Percentiles rank a stretch among this genome's conserved stretches.
phyloP scores from a whole-genome alignment of 2,888 invertebrate genomes.

The Volucella bombylans region DNA sequence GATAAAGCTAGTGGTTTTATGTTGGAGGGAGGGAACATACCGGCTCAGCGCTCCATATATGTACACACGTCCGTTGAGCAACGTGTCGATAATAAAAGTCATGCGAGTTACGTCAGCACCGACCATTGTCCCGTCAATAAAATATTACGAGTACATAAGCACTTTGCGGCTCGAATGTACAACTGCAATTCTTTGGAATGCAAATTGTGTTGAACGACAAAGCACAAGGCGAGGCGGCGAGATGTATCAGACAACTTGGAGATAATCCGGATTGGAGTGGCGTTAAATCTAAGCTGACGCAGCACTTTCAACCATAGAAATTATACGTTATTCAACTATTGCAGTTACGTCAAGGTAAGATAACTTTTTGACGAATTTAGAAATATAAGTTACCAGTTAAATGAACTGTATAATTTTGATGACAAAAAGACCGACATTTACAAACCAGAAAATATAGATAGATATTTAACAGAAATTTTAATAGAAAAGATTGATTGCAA shows the following conservation, averaged over 20 bases:
- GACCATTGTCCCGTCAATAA: too few relatives aligned
- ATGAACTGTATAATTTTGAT: not conserved
- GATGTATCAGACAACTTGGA: not conserved
- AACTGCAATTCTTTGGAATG: not conserved
- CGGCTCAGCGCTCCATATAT: too few relatives aligned
- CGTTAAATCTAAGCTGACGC: not conserved
- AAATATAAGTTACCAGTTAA: too few relatives aligned
- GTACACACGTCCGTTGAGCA: too few relatives aligned
- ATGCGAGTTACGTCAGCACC: too few relatives aligned
- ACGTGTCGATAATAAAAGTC: too few relatives aligned
- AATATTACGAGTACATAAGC: too few relatives aligned
- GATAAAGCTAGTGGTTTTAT: too few relatives aligned
- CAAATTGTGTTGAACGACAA: not conserved
- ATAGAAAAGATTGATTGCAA: conserved; percentile 19
- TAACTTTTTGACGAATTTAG: conserved; percentile 7
- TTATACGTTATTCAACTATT: not conserved
- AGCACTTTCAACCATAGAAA: too few relatives aligned
- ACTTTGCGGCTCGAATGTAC: too few relatives aligned
- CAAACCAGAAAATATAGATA: conserved; percentile 9
- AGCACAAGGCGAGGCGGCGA: not conserved
- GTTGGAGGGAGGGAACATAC: too few relatives aligned
- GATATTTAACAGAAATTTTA: conserved; percentile 63
- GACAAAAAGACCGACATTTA: conserved; percentile 11
- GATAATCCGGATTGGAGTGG: not conserved
- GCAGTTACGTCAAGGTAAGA: not conserved